Percentiles rank a stretch among this genome's conserved stretches.
Conservation (phyloP, 2,113 vertebrate genomes). For the Chaenogobius annularis region DNA sequence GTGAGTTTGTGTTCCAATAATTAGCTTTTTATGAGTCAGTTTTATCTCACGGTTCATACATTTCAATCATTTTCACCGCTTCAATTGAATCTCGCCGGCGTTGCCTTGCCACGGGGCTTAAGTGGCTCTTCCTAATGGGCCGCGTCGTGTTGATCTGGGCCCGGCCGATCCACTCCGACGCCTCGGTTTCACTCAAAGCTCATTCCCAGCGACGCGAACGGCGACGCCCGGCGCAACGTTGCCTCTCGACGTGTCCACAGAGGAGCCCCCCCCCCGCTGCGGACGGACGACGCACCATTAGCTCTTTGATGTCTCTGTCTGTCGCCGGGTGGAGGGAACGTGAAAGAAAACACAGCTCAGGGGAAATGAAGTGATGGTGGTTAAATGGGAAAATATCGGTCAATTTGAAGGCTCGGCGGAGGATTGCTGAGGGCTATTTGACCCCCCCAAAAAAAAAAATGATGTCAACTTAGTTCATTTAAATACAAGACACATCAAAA, state of each 20-base stretch:
- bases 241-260: slow-evolving; percentile 14
- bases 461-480: not conserved
- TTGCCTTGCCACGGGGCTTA: not conserved
- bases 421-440: not conserved
- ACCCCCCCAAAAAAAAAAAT: too few relatives aligned
- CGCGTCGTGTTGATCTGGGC: slow-evolving; percentile 2
- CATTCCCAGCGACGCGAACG: not conserved
- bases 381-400: not conserved
- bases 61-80: too few relatives aligned
- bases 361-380: not conserved
- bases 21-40: too few relatives aligned
- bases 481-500: not conserved
- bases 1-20: too few relatives aligned
- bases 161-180: not conserved
- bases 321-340: not conserved
- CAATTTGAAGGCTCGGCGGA: not conserved
- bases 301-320: slow-evolving; percentile 1
- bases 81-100: too few relatives aligned
- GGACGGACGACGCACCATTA: slow-evolving; percentile 21
- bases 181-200: slow-evolving; percentile 28
- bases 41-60: too few relatives aligned
- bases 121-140: not conserved
- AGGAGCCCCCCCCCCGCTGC: slow-evolving; percentile 7
- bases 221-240: slow-evolving; percentile 9
- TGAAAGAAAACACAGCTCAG: not conserved